These are phyloP conservation scores for Rissa tridactyla DNA, from an alignment of 2,113 vertebrate genomes.

Conservation along the genomic window DNA sequence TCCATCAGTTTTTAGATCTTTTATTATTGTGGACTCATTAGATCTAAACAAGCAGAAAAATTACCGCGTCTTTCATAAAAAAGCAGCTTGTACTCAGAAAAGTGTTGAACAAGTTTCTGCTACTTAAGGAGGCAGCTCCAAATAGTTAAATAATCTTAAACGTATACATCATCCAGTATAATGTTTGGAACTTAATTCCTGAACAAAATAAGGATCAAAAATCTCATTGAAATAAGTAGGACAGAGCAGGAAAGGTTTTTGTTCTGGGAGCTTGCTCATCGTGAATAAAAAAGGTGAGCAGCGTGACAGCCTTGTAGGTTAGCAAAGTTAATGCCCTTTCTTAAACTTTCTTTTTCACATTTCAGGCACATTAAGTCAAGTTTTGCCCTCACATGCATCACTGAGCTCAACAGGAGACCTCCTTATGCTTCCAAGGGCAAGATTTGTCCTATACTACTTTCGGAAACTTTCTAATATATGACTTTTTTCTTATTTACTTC, in stretches of 20 bases:
- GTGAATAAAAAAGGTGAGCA: background rate
- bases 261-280: background rate
- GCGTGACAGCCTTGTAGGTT: background rate
- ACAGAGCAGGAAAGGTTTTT: background rate
- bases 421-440: constrained; percentile 19
- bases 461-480: background rate
- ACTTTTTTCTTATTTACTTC: background rate
- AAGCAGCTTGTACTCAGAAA: background rate
- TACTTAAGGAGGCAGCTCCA: background rate
- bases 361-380: constrained; percentile 32
- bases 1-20: background rate
- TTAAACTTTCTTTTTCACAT: background rate
- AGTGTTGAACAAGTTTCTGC: background rate
- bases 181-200: background rate
- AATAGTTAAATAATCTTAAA: background rate
- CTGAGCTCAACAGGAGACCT: constrained; percentile 43
- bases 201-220: background rate
- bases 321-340: background rate
- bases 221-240: background rate
- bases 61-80: background rate
- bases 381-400: constrained; percentile 25
- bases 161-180: background rate
- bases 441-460: background rate
- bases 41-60: background rate
- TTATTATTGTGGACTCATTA: background rate